phyloP scores from a whole-genome alignment of 2,797 vertebrate species.

The Malacoctenus gilli region DNA sequence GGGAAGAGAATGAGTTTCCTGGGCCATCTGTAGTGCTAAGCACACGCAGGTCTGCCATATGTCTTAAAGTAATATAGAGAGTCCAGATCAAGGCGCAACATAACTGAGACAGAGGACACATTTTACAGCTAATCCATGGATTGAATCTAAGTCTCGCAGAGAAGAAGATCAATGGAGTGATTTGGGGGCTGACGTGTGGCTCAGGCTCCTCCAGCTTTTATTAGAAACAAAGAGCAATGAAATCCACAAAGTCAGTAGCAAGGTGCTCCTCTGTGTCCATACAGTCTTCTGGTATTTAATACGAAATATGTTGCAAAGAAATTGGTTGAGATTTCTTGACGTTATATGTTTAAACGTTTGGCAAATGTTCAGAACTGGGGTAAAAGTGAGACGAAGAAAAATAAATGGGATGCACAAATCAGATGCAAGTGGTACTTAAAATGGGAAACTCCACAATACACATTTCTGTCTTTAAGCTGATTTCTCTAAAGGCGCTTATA shows the following conservation, averaged over 20 bases:
- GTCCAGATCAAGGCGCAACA: constrained; percentile 42
- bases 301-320: no score
- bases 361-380: no score
- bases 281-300: no score
- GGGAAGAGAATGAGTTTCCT: constrained; percentile 24
- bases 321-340: no score
- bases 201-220: constrained; percentile 50
- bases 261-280: no score
- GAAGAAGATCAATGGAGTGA: constrained; percentile 48
- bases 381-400: no score
- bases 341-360: no score
- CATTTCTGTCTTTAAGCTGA: no score
- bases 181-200: constrained; percentile 27
- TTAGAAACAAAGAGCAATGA: constrained; percentile 39
- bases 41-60: constrained; percentile 33
- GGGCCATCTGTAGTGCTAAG: constrained; percentile 8
- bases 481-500: no score
- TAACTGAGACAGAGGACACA: constrained; percentile 46
- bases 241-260: constrained; percentile 28
- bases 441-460: no score
- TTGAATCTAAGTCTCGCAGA: constrained; percentile 24
- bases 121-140: constrained; percentile 44
- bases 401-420: no score
- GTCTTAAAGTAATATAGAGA: constrained; percentile 51
- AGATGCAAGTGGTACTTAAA: no score